A percentile compares a stretch with the other conserved stretches of the same genome.
phyloP scores from a whole-genome alignment of 1,140 invertebrate genomes.

The Penaeus chinensis region DNA sequence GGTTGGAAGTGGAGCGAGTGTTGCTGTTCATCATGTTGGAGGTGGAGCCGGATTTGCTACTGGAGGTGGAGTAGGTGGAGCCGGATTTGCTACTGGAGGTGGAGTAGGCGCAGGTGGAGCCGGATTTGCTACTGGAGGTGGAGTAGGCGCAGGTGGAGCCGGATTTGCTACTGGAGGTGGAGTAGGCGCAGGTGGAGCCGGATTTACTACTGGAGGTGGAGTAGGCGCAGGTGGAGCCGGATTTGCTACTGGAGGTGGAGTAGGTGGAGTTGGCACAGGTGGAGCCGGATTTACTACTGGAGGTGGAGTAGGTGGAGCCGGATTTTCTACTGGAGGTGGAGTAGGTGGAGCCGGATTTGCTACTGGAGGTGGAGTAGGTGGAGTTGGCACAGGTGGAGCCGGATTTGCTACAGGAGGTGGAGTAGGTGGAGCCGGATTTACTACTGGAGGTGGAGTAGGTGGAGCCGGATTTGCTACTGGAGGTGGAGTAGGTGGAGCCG shows the following conservation, averaged over 20 bases:
- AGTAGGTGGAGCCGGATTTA: conserved; percentile 1
- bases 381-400: neutral
- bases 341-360: conserved; percentile 5
- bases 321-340: neutral
- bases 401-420: neutral
- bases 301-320: neutral
- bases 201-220: too few species aligned
- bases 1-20: too few species aligned
- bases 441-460: neutral
- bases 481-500: neutral
- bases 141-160: neutral
- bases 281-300: neutral
- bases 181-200: too few species aligned
- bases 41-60: neutral
- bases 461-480: neutral
- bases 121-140: neutral
- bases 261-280: neutral
- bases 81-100: neutral
- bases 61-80: neutral
- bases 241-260: neutral
- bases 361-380: neutral
- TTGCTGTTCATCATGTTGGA: neutral
- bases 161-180: too few species aligned
- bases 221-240: too few species aligned
- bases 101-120: neutral